These are phyloP conservation scores for Aradus depressus DNA, from an alignment of 2,888 invertebrate species.

Conservation along the genomic window DNA sequence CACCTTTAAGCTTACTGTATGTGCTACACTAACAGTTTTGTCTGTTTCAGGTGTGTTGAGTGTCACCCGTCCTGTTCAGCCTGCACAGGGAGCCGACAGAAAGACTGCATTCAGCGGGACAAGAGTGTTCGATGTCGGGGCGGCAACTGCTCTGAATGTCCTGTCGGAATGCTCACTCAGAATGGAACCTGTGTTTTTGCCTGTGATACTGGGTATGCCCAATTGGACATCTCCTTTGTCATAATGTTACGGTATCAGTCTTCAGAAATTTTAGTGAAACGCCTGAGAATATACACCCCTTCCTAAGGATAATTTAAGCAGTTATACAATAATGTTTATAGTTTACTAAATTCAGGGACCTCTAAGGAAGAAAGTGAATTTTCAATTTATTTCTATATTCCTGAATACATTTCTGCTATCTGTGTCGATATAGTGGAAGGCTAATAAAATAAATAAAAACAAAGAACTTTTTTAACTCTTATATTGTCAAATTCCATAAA, in stretches of 20 bases:
- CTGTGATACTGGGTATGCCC: slow-evolving; percentile 21
- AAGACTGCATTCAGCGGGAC: slow-evolving; percentile 19
- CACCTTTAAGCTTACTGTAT: too few species aligned
- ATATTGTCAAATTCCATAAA: too few species aligned
- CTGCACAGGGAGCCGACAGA: slow-evolving; percentile 17
- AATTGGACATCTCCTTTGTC: not conserved
- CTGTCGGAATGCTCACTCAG: slow-evolving; percentile 19
- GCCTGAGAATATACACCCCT: not conserved
- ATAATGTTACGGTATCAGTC: not conserved
- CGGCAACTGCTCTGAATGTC: slow-evolving; percentile 16
- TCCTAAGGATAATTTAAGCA: too few species aligned
- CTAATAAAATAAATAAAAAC: too few species aligned
- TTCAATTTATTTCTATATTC: too few species aligned
- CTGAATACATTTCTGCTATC: too few species aligned
- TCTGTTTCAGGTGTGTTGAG: slow-evolving; percentile 17
- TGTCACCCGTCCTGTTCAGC: slow-evolving; percentile 21
- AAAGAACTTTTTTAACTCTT: too few species aligned
- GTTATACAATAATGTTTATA: too few species aligned
- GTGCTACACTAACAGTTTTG: too few species aligned
- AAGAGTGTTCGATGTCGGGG: slow-evolving; percentile 6
- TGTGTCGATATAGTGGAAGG: too few species aligned
- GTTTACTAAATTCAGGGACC: too few species aligned
- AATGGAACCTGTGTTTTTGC: slow-evolving; percentile 23
- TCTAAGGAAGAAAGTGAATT: too few species aligned
- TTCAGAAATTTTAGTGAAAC: not conserved